These are phyloP conservation scores for Simalia tracyae DNA, from an alignment of 2,797 vertebrate genomes.

Conservation along the genomic window DNA sequence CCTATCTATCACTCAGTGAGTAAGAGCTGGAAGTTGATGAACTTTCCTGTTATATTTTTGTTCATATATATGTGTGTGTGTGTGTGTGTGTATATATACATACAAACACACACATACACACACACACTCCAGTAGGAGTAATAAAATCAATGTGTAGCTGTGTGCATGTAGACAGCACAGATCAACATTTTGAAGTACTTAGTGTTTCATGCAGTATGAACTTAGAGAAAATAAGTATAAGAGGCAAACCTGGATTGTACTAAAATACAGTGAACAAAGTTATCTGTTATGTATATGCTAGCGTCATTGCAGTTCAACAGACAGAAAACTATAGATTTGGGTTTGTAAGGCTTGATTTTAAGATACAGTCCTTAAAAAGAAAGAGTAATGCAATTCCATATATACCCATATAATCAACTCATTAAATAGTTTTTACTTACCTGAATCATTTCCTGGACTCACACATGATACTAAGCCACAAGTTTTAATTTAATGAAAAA, in stretches of 20 bases:
- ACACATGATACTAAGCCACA: not conserved
- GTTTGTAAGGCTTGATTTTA: not conserved
- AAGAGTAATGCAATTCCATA: not conserved
- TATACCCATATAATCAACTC: not conserved
- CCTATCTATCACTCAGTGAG: conserved; percentile 84
- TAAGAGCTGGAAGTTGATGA: conserved; percentile 72
- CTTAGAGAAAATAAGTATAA: not conserved
- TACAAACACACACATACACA: not conserved
- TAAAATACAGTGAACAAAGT: not conserved
- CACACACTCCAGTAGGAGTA: conserved; percentile 40
- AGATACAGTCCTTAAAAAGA: not conserved
- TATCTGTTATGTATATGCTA: not conserved
- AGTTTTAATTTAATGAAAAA: not conserved
- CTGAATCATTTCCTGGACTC: not conserved
- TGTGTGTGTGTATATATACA: not conserved
- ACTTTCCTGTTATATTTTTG: conserved; percentile 72
- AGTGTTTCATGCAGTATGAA: not conserved
- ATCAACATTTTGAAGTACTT: not conserved
- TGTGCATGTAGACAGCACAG: not conserved
- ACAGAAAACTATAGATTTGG: not conserved
- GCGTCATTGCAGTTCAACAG: not conserved
- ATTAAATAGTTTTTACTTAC: not conserved
- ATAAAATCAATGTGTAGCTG: conserved; percentile 27
- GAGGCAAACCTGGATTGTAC: not conserved
- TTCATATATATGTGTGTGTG: conserved; percentile 48